A percentile compares a stretch with the other conserved stretches of the same genome.
These are phyloP conservation scores for Nyctibius grandis DNA, from an alignment of 2,797 vertebrate species.

Conservation along the genomic window DNA sequence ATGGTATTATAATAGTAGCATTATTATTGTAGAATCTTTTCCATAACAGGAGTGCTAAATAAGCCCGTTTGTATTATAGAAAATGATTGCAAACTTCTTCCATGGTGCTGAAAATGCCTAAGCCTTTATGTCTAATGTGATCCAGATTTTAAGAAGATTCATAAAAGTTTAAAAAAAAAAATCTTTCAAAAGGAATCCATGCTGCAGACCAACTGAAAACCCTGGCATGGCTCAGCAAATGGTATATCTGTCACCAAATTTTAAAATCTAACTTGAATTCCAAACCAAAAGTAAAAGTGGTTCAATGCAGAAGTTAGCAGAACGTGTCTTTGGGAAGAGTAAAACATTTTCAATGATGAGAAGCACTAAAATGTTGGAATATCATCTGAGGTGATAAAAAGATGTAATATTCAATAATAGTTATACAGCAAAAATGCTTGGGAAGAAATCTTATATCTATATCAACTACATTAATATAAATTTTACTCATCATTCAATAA, in stretches of 20 bases:
- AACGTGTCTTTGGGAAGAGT: conserved; percentile 10
- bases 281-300: conserved; percentile 26
- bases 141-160: conserved; percentile 35
- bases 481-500: conserved; percentile 71
- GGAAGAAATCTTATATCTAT: conserved; percentile 64
- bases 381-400: conserved; percentile 60
- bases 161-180: not conserved
- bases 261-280: conserved; percentile 35
- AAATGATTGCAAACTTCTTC: conserved; percentile 76
- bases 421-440: conserved; percentile 50
- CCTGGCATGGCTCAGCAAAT: not conserved
- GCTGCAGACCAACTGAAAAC: not conserved
- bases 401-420: conserved; percentile 60
- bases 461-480: conserved; percentile 69
- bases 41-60: conserved; percentile 74
- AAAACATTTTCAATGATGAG: conserved; percentile 43
- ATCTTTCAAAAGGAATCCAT: not conserved
- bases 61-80: conserved; percentile 73
- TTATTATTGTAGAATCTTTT: conserved; percentile 76
- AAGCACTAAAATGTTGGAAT: conserved; percentile 45
- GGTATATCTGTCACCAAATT: conserved; percentile 19
- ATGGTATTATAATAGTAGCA: conserved; percentile 81
- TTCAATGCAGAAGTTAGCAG: conserved; percentile 10
- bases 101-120: conserved; percentile 57
- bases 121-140: conserved; percentile 56